phyloP scores from a whole-genome alignment of 2,888 invertebrate species.

The Xylota segnis region DNA sequence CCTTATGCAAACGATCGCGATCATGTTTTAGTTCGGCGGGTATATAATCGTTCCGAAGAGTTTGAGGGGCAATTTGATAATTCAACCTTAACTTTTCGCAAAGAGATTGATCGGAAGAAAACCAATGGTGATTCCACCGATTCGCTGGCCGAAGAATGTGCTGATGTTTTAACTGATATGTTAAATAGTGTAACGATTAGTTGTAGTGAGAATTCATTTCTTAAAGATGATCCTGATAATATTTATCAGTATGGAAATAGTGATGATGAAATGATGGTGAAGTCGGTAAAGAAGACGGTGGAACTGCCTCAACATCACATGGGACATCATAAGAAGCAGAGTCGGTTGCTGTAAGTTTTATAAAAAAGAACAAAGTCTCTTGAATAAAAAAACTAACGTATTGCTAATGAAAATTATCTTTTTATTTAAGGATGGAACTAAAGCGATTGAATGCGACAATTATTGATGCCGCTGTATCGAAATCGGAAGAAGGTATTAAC shows the following conservation, averaged over 20 bases:
- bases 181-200: conserved; percentile 87
- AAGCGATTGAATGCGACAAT: conserved; percentile 88
- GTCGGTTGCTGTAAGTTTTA: conserved; percentile 80
- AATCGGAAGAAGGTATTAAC: conserved; percentile 79
- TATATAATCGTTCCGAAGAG: conserved; percentile 82
- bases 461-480: conserved; percentile 85
- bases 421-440: conserved; percentile 85
- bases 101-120: conserved; percentile 69
- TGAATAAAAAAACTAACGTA: not conserved
- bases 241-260: conserved; percentile 77
- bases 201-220: conserved; percentile 86
- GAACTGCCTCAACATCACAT: conserved; percentile 52
- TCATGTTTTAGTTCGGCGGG: conserved; percentile 85
- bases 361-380: not conserved
- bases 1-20: conserved; percentile 87
- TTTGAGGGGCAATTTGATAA: conserved; percentile 80
- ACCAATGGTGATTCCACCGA: conserved; percentile 29
- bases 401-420: conserved; percentile 43
- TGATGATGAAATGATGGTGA: conserved; percentile 61
- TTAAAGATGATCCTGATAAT: conserved; percentile 82
- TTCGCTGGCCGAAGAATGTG: conserved; percentile 80
- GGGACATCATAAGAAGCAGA: conserved; percentile 78
- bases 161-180: conserved; percentile 85
- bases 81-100: conserved; percentile 80
- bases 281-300: conserved; percentile 40